Conservation (phyloP, 1,140 invertebrate genomes). For the Antheraea pernyi region DNA sequence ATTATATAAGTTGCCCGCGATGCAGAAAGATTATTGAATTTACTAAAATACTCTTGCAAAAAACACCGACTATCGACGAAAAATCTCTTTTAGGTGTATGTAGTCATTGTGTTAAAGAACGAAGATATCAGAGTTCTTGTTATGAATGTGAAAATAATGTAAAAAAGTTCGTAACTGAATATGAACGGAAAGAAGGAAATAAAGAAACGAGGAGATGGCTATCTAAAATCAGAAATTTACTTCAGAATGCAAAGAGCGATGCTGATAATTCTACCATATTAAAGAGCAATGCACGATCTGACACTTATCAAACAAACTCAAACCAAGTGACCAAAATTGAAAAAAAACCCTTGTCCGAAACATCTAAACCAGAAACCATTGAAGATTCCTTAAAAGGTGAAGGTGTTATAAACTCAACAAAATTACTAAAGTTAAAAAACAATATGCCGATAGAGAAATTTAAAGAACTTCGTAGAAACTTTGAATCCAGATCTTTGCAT, state of each 20-base stretch:
- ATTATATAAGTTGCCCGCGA: slow-evolving; percentile 38
- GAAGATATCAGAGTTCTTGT: slow-evolving; percentile 19
- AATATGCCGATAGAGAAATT: neutral
- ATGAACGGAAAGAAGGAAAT: slow-evolving; percentile 16
- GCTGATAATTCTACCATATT: neutral
- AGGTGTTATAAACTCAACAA: neutral
- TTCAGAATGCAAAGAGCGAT: slow-evolving; percentile 18
- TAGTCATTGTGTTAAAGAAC: slow-evolving; percentile 32
- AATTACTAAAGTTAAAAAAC: neutral
- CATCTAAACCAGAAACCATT: neutral
- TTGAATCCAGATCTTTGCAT: neutral
- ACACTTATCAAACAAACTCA: neutral
- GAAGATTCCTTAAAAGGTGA: neutral
- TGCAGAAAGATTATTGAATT: slow-evolving; percentile 38
- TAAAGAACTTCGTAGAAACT: neutral
- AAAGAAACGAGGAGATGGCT: slow-evolving; percentile 27
- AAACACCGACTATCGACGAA: slow-evolving; percentile 15
- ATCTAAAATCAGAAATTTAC: slow-evolving; percentile 24
- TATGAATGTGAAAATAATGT: slow-evolving; percentile 20
- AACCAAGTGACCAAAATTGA: neutral
- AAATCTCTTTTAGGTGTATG: slow-evolving; percentile 28
- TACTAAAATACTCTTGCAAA: slow-evolving; percentile 19
- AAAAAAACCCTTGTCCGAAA: neutral
- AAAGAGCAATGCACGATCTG: neutral
- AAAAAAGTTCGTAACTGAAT: slow-evolving; percentile 17